Evolutionary conservation across 2,888 invertebrate species (phyloP).

Genomic region (Sceliomorpha sp.): DNA sequence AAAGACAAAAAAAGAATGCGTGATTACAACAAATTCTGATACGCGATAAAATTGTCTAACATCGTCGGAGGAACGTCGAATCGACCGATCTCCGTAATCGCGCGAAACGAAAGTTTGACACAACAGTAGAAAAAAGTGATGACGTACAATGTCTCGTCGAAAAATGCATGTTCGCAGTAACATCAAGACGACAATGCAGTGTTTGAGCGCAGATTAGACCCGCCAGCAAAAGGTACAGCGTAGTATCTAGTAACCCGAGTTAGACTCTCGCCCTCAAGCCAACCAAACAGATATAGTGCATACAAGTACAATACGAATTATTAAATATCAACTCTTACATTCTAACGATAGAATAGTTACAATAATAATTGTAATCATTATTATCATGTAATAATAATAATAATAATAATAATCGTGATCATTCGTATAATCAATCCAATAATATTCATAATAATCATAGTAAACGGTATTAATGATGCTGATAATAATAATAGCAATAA

Average conservation of each 20-base stretch:
- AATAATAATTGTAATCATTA: conserved; percentile 62
- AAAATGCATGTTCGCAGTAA: conserved; percentile 10
- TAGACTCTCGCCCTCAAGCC: conserved; percentile 81
- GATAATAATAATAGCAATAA: conserved; percentile 25
- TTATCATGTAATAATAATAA: conserved; percentile 42
- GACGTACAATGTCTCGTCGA: conserved; percentile 8
- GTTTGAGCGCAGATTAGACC: conserved; percentile 52
- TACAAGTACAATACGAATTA: conserved; percentile 80
- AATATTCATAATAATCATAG: conserved; percentile 20
- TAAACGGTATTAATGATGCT: no score
- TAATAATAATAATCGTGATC: conserved; percentile 20
- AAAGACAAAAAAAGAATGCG: no score
- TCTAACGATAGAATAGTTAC: conserved; percentile 78
- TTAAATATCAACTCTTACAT: conserved; percentile 80
- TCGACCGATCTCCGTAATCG: no score
- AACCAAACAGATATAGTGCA: conserved; percentile 80
- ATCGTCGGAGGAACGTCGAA: no score
- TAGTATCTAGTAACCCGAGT: conserved; percentile 81
- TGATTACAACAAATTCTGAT: no score
- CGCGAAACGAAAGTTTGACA: not conserved
- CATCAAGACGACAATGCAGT: conserved; percentile 13
- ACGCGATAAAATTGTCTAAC: no score
- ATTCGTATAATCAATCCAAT: conserved; percentile 39
- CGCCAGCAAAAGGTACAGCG: conserved; percentile 80
- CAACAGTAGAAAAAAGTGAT: conserved; percentile 3